Evolutionary conservation across 1,140 invertebrate species (phyloP).

Genomic region (Drosophila repleta): DNA sequence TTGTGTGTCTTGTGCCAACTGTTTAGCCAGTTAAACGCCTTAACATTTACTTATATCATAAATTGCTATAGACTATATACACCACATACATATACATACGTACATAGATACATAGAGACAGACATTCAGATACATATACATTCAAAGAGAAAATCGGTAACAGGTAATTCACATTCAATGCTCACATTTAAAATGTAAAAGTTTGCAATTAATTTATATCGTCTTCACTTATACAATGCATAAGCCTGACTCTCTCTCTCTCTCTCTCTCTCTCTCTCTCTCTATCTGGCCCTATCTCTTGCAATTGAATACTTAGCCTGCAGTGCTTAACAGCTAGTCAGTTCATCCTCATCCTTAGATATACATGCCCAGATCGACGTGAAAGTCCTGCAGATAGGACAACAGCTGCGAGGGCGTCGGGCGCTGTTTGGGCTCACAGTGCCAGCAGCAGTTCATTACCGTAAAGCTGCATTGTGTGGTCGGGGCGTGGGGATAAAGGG

Average conservation of each 20-base stretch:
- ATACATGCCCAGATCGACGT: constrained; percentile 91
- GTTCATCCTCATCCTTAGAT: constrained; percentile 85
- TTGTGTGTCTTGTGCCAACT: constrained; percentile 7
- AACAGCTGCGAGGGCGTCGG: constrained; percentile 93
- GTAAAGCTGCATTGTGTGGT: constrained; percentile 87
- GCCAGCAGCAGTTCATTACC: constrained; percentile 97
- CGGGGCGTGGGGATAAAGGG: background rate
- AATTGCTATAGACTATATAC: constrained; percentile 10
- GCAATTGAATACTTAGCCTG: constrained; percentile 9
- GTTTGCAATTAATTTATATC: constrained; percentile 71
- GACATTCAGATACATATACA: constrained; percentile 9
- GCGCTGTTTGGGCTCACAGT: constrained; percentile 89
- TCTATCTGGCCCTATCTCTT: background rate
- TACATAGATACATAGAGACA: background rate
- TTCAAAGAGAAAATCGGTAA: constrained; percentile 51
- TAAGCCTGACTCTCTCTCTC: background rate
- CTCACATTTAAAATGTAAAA: constrained; percentile 77
- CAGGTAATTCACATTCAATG: constrained; percentile 75
- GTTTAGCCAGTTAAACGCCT: constrained; percentile 42
- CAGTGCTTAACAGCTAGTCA: constrained; percentile 26
- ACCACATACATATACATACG: constrained; percentile 24
- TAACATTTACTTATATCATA: constrained; percentile 36
- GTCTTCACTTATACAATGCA: constrained; percentile 9
- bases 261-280: background rate
- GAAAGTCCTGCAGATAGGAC: constrained; percentile 94